A percentile compares a stretch with the other conserved stretches of the same genome.
phyloP scores from a whole-genome alignment of 2,113 vertebrate species.

The Perca schrenkii region DNA sequence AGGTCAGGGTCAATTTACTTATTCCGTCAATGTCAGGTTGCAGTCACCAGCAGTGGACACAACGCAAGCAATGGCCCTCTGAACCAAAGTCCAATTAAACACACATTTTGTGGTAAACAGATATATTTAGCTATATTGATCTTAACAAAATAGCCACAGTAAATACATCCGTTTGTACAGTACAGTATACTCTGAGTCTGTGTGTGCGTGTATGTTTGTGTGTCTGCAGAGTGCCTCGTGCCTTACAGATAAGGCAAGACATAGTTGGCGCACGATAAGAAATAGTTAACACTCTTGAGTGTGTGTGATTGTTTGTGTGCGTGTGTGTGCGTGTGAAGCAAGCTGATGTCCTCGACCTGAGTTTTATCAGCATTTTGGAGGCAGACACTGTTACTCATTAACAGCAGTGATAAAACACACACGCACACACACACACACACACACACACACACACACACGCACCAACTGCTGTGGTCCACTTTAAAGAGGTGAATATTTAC shows the following conservation, averaged over 20 bases:
- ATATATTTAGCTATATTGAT: background rate
- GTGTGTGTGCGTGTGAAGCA: conserved; percentile 15
- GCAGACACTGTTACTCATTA: conserved; percentile 79
- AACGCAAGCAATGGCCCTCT: conserved; percentile 5
- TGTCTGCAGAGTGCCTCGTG: conserved; percentile 11
- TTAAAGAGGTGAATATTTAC: conserved; percentile 58
- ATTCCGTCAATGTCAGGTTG: conserved; percentile 56
- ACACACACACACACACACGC: conserved; percentile 22
- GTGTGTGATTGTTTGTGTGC: conserved; percentile 18
- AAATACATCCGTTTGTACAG: background rate
- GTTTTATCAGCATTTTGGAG: conserved; percentile 74
- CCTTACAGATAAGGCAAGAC: conserved; percentile 51
- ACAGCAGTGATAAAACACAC: conserved; percentile 57
- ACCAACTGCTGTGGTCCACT: conserved; percentile 37
- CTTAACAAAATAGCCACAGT: background rate
- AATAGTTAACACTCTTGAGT: conserved; percentile 36
- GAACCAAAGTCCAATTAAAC: conserved; percentile 8
- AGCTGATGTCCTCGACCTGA: conserved; percentile 62
- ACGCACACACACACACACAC: conserved; percentile 12
- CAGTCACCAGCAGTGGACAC: conserved; percentile 24
- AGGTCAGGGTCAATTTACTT: conserved; percentile 48
- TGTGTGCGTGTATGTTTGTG: conserved; percentile 15
- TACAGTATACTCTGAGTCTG: background rate
- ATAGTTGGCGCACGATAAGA: conserved; percentile 45
- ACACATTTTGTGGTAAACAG: background rate